Percentiles rank a stretch among this genome's conserved stretches.
Conservation (phyloP, 2,888 invertebrate genomes). For the Alloscopus bannaensis region DNA sequence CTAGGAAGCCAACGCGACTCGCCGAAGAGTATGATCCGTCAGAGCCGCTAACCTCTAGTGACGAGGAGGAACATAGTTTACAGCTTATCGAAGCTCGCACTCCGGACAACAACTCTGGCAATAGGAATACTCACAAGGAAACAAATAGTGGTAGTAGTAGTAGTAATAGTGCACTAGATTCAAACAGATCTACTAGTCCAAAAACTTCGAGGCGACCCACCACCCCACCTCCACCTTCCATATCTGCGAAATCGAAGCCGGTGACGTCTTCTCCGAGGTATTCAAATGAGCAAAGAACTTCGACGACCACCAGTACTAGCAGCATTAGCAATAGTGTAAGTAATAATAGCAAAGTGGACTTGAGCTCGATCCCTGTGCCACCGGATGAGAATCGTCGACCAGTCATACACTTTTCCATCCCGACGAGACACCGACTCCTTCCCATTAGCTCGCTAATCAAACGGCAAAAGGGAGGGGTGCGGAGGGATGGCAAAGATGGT, state of each 20-base stretch:
- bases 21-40: conserved; percentile 73
- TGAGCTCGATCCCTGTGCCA: conserved; percentile 69
- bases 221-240: conserved; percentile 17
- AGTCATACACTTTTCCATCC: conserved; percentile 72
- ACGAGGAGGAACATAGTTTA: conserved; percentile 70
- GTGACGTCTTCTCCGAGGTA: neutral
- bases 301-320: conserved; percentile 3
- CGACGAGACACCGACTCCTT: conserved; percentile 70
- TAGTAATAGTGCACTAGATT: conserved; percentile 24
- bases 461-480: conserved; percentile 69
- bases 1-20: conserved; percentile 38
- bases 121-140: conserved; percentile 24
- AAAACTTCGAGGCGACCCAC: conserved; percentile 8
- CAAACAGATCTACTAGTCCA: conserved; percentile 34
- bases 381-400: conserved; percentile 70
- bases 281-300: neutral
- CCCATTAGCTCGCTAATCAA: conserved; percentile 71
- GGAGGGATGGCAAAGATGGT: conserved; percentile 62
- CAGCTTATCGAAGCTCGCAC: conserved; percentile 39
- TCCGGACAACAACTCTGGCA: neutral
- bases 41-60: conserved; percentile 71
- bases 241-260: neutral
- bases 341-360: conserved; percentile 44
- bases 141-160: conserved; percentile 13
- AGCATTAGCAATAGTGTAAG: neutral